Conservation (phyloP, 1,140 invertebrate genomes). For the Drosophila albomicans region DNA sequence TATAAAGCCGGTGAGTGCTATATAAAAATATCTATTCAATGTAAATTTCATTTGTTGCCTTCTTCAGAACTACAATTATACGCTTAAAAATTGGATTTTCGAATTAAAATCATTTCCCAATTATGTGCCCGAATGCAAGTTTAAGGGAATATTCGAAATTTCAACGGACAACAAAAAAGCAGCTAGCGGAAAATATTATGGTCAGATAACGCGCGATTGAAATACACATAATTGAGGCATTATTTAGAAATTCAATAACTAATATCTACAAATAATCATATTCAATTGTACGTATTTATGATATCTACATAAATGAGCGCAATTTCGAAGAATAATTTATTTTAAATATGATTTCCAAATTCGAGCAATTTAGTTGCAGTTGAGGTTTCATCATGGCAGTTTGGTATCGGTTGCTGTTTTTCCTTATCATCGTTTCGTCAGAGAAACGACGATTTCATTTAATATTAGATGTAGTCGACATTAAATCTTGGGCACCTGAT, state of each 20-base stretch:
- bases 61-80: slow-evolving; percentile 14
- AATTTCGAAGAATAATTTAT: slow-evolving; percentile 2
- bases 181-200: not conserved
- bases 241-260: not conserved
- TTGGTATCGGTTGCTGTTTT: slow-evolving; percentile 24
- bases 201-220: slow-evolving; percentile 1
- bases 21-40: not conserved
- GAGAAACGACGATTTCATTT: slow-evolving; percentile 44
- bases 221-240: not conserved
- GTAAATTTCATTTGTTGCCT: not conserved
- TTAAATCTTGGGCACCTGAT: slow-evolving; percentile 27
- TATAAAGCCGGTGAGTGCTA: not conserved
- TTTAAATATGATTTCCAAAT: not conserved
- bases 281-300: not conserved
- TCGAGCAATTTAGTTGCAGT: slow-evolving; percentile 11
- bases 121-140: slow-evolving; percentile 2
- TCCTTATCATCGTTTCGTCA: slow-evolving; percentile 6
- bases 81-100: slow-evolving; percentile 9
- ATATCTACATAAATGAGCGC: not conserved
- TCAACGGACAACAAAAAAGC: not conserved
- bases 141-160: not conserved
- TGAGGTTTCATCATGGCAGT: slow-evolving; percentile 30
- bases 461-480: slow-evolving; percentile 28
- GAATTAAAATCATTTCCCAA: not conserved
- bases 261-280: slow-evolving; percentile 2